These are phyloP conservation scores for Drosophila malerkotliana DNA, from an alignment of 1,140 invertebrate genomes.

Conservation along the genomic window DNA sequence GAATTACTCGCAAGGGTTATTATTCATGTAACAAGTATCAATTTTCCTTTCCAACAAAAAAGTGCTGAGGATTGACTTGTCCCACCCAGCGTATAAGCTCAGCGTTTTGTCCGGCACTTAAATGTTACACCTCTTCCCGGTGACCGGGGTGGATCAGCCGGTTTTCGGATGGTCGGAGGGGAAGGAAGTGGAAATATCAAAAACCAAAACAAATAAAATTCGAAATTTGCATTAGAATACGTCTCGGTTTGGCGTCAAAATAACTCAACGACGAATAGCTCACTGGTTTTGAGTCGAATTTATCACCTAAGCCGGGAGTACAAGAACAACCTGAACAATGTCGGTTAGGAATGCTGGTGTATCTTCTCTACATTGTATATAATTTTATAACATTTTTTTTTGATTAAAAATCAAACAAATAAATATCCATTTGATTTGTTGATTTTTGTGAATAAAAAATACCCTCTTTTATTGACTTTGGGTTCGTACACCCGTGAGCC, in stretches of 20 bases:
- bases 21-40: constrained; percentile 13
- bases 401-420: constrained; percentile 28
- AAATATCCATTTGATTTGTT: constrained; percentile 28
- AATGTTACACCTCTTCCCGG: constrained; percentile 38
- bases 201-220: constrained; percentile 46
- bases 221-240: constrained; percentile 63
- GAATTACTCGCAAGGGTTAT: background rate
- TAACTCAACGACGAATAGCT: constrained; percentile 48
- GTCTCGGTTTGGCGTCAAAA: constrained; percentile 50
- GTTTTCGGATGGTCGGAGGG: constrained; percentile 16
- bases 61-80: constrained; percentile 12
- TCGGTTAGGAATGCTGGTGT: constrained; percentile 32
- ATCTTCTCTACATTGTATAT: constrained; percentile 37
- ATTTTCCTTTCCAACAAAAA: constrained; percentile 7
- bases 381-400: constrained; percentile 51
- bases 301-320: constrained; percentile 26
- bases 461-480: background rate
- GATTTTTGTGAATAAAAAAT: constrained; percentile 27
- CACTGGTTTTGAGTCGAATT: constrained; percentile 47
- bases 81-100: constrained; percentile 18
- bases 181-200: constrained; percentile 24
- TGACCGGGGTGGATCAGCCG: constrained; percentile 22
- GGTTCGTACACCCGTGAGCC: background rate
- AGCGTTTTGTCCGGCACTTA: constrained; percentile 26
- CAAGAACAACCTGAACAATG: constrained; percentile 33